These are phyloP conservation scores for Eulemur coronatus DNA, from an alignment of 2,797 vertebrate genomes.

Conservation along the genomic window DNA sequence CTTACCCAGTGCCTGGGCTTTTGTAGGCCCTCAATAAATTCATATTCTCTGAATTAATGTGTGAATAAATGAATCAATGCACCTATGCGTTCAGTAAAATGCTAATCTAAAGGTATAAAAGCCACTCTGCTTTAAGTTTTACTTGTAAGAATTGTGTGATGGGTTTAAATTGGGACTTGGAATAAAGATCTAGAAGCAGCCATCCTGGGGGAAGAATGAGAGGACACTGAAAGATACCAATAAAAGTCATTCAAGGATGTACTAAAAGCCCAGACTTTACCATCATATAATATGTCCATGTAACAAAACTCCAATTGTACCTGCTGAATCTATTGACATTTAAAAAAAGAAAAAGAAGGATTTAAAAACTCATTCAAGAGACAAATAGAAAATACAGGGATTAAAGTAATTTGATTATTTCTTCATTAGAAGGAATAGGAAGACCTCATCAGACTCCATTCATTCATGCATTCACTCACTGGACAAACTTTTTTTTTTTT, in stretches of 20 bases:
- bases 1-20: neutral
- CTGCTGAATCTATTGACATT: neutral
- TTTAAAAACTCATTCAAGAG: neutral
- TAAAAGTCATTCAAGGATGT: neutral
- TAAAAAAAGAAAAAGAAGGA: neutral
- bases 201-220: neutral
- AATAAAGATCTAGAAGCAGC: neutral
- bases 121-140: neutral
- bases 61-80: neutral
- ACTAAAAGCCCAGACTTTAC: neutral
- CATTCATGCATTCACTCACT: neutral
- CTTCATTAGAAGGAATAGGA: neutral
- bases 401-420: neutral
- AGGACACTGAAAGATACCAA: neutral
- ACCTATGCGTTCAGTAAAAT: neutral
- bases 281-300: neutral
- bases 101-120: neutral
- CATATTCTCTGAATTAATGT: neutral
- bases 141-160: neutral
- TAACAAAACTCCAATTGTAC: neutral
- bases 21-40: neutral
- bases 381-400: neutral
- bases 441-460: neutral
- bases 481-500: no score
- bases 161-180: neutral